A percentile compares a stretch with the other conserved stretches of the same genome.
These are phyloP conservation scores for Cryptoprocta ferox DNA, from an alignment of 2,797 vertebrate species.

Conservation along the genomic window DNA sequence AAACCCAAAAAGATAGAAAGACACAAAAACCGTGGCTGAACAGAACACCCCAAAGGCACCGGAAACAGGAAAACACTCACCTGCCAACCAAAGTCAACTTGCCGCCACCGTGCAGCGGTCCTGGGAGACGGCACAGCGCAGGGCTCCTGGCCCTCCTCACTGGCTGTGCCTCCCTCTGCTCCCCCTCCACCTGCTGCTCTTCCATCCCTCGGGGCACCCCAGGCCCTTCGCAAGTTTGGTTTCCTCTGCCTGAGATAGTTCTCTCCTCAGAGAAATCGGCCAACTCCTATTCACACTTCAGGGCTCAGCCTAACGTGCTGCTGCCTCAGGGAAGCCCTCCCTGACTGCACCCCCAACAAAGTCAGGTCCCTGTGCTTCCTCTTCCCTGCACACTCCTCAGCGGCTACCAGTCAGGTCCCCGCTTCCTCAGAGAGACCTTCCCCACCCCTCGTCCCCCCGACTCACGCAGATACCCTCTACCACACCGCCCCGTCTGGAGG, in stretches of 20 bases:
- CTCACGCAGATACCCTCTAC: not conserved
- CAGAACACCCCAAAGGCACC: not conserved
- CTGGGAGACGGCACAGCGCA: rapidly evolving
- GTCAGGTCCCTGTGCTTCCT: not conserved
- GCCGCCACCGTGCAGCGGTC: rapidly evolving
- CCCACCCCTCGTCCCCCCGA: not conserved
- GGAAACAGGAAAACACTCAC: not conserved
- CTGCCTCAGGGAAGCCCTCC: conserved; percentile 22
- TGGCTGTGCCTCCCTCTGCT: rapidly evolving
- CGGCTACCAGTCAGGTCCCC: not conserved
- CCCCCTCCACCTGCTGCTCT: not conserved
- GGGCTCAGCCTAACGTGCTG: not conserved
- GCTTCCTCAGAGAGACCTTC: not conserved
- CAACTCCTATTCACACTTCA: not conserved
- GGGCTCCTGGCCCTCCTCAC: not conserved
- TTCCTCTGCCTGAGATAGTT: not conserved
- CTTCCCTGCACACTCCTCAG: not conserved
- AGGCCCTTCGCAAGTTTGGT: not conserved
- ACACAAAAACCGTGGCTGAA: not conserved
- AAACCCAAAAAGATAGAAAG: not conserved
- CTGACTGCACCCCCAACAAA: not conserved
- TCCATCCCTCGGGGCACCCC: not conserved
- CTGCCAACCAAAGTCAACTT: rapidly evolving
- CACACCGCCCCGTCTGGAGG: not conserved
- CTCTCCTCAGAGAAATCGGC: not conserved